Evolutionary conservation across 1,140 invertebrate species (phyloP).

Genomic region (Lethocerus indicus): DNA sequence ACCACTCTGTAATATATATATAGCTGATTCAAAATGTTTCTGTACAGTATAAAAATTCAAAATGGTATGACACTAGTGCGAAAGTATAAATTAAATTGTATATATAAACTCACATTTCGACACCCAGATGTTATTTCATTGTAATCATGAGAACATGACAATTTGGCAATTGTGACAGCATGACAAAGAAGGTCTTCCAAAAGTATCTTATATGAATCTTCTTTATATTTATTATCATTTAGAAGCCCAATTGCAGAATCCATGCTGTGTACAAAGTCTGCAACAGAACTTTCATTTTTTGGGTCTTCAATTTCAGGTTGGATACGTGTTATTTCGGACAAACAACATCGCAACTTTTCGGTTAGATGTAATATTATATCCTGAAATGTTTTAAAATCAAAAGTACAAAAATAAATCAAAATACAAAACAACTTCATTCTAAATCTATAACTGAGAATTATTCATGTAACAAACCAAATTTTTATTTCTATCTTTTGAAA

Average conservation of each 20-base stretch:
- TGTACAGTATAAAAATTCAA: not conserved
- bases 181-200: constrained; percentile 17
- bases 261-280: constrained; percentile 7
- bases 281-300: constrained; percentile 1
- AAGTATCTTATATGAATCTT: not conserved
- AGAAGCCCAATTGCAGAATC: not conserved
- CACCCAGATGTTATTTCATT: constrained; percentile 16
- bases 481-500: not conserved
- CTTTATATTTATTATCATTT: not conserved
- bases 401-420: not conserved
- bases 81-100: no score
- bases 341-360: constrained; percentile 8
- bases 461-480: not conserved
- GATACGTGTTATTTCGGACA: constrained; percentile 5
- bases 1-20: not conserved
- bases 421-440: not conserved
- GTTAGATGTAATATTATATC: constrained; percentile 5
- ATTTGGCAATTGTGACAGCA: constrained; percentile 16
- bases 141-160: constrained; percentile 12
- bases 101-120: constrained; percentile 15
- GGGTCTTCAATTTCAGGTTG: not conserved
- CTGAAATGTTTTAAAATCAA: constrained; percentile 1
- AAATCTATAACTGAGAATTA: not conserved
- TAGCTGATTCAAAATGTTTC: not conserved
- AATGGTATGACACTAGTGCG: no score